Evolutionary conservation across 2,113 vertebrate genomes (phyloP).

Genomic region (Plecturocebus donacophilus): DNA sequence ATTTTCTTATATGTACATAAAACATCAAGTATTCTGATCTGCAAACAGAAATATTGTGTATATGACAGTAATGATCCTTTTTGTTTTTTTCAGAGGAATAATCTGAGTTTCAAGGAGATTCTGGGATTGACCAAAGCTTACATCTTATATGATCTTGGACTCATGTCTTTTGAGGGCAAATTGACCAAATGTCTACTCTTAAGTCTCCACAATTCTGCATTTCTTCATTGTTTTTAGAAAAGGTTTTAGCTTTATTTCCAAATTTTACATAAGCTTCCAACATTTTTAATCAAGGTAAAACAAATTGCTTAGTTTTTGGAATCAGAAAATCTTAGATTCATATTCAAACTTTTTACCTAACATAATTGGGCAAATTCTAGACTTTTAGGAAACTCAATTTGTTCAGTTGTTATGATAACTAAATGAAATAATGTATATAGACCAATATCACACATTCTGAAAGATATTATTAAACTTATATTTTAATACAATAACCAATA

Average conservation of each 20-base stretch:
- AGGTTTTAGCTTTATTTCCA: neutral
- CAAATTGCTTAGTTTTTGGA: neutral
- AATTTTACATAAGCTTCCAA: neutral
- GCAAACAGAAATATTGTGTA: neutral
- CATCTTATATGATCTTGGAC: neutral
- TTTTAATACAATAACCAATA: neutral
- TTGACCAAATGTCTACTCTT: neutral
- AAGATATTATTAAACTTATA: neutral
- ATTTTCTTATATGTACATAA: neutral
- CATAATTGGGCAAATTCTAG: neutral
- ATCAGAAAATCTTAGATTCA: neutral
- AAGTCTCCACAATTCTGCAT: too few relatives aligned
- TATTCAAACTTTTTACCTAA: neutral
- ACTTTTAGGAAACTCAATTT: neutral
- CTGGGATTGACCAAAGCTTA: neutral
- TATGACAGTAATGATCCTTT: neutral
- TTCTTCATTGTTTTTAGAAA: neutral
- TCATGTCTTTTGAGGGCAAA: neutral
- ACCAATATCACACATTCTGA: neutral
- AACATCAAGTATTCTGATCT: neutral
- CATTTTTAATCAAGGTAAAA: neutral
- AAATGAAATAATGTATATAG: neutral
- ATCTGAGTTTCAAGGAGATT: neutral
- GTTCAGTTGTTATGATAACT: neutral
- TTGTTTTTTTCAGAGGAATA: neutral